Evolutionary conservation across 2,888 invertebrate genomes (phyloP), one percentile per base, ranked within the genome.

Genomic region (Nasonia oneida): DNA sequence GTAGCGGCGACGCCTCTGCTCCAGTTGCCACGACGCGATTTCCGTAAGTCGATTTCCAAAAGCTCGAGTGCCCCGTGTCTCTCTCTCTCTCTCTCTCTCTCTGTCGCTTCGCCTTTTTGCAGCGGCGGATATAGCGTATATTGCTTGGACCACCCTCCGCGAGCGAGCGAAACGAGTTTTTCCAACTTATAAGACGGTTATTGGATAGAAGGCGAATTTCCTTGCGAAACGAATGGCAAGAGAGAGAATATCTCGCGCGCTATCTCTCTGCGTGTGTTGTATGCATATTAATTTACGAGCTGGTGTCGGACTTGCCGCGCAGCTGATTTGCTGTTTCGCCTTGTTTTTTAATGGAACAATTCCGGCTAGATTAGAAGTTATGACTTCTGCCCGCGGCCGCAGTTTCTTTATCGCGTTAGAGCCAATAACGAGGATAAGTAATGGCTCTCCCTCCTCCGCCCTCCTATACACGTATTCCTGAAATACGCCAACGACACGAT

Each of bases 31-130:
- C 89, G 89, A 90, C 89, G 90, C 90, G 90, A 91, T 91, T 91
- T 91, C 90, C 91, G 91, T 91, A 90, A 91, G 91, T 91, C 90
- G 90, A 91, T 91, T 91, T 89, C 89, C 90, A 89, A 90, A 90
- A 89, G 89, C 90, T 88, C 88, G 61, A 85, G 71, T 76, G 76
- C 74, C 79, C 50, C 39, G 39, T 73, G 70, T 61, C n/a, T 64
- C 61, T 71, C 50, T 64, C 74, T 33, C 33, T 71, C 71, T 64
- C 64, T 33, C 50, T 37, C 42, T 5, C 71, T 64, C 64, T 33
- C 50, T 37, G 23, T 5, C 4, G 37, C 37, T 53, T 57, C 42
- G 47, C 61, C 64, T 79, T 71, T 73, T 81, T 81, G 61, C 74
- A 73, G 73, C 23, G 23, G 57, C 75, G 29, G 6, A 42, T 42